Evolutionary conservation across 2,113 vertebrate species (phyloP).

Genomic region (Thalassarche chlororhynchos): DNA sequence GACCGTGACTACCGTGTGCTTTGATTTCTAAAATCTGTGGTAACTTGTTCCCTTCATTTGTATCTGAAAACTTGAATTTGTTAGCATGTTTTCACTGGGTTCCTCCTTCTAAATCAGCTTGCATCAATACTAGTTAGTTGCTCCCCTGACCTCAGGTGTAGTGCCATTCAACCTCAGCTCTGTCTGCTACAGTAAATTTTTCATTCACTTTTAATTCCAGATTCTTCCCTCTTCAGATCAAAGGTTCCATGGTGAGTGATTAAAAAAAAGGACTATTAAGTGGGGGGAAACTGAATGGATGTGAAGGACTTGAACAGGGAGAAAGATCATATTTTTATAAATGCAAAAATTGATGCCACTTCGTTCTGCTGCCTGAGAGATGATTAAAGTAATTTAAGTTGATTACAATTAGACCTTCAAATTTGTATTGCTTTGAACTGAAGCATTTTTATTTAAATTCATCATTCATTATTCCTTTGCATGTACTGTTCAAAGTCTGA

Average conservation of each 20-base stretch:
- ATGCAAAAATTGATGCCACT: not conserved
- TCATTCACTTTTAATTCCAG: not conserved
- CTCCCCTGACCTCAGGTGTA: not conserved
- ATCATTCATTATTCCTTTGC: not conserved
- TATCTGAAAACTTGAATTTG: not conserved
- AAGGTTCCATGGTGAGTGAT: not conserved
- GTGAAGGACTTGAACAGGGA: not conserved
- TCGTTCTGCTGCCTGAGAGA: not conserved
- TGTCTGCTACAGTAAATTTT: not conserved
- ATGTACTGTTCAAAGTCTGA: not conserved
- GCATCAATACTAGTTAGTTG: not conserved
- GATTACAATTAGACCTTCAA: not conserved
- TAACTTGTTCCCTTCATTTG: not conserved
- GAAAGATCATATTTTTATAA: not conserved
- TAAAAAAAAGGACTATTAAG: not conserved
- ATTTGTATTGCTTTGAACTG: not conserved
- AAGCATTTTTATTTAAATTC: constrained; percentile 14
- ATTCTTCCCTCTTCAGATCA: not conserved
- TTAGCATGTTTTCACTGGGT: not conserved
- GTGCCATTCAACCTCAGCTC: not conserved
- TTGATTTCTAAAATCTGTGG: not conserved
- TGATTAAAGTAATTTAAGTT: not conserved
- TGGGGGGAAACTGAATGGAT: not conserved
- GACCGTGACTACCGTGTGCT: not conserved
- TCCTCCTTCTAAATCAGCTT: not conserved